Evolutionary conservation across 2,888 invertebrate genomes (phyloP), one percentile per base, ranked within the genome.

Genomic region (Kryphioiulus occultus): DNA sequence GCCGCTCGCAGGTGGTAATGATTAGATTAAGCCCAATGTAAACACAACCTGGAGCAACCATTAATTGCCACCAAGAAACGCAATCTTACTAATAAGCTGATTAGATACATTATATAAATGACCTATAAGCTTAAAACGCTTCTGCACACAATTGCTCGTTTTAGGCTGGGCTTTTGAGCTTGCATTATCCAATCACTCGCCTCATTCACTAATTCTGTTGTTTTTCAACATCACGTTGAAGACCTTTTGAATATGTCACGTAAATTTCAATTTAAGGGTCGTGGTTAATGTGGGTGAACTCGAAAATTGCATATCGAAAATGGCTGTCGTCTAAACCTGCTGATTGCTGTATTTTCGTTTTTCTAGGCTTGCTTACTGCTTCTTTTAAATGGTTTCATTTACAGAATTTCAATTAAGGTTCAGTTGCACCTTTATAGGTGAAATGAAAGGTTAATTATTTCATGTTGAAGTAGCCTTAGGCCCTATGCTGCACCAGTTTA

Each of bases 11-110:
- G 59, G 59, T 59, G 59, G n/a, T 59, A 59, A 59, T 59, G 59
- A 59, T 59, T 59, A 59, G 59, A 59, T 59, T 59, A 59, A 59
- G 12, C 59, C n/a, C 19, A n/a, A 59, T 59, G 59, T 59, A 59
- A 59, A 59, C 59, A 59, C 59, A n/a, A n/a, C n/a, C 59, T n/a
- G 59, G n/a, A n/a, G 59, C 59, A 59, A 59, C 59, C 22, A 9
- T 59, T 59, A 59, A 59, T 59, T 59, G 59, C 59, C 59, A n/a
- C 1, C 59, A n/a, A 19, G n/a, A 59, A 59, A 59, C 59, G 59
- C 59, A 59, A 59, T 59, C 59, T 59, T 59, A 22, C 59, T 59
- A 59, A 59, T 59, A 59, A 59, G 59, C 59, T 59, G 59, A 59
- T 59, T 12, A 59, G 59, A 59, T 22, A 7, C 9, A n/a, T 3